These are phyloP conservation scores for Coelopa pilipes DNA, from an alignment of 2,888 invertebrate species.

Conservation along the genomic window DNA sequence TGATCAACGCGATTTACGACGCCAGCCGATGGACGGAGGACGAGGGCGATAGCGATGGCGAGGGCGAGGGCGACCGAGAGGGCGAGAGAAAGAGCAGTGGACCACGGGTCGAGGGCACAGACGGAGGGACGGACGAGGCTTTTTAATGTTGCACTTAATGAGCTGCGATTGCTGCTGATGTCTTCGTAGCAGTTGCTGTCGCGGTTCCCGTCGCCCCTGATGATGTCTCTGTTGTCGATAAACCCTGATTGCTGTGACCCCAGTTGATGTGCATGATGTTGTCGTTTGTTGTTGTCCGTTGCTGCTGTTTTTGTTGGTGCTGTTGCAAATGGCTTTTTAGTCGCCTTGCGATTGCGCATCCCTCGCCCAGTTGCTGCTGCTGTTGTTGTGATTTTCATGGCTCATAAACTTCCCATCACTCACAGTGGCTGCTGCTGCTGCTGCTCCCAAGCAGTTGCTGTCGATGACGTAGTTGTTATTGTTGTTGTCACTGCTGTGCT, in stretches of 20 bases:
- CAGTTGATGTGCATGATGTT: background rate
- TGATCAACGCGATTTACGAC: too few species aligned
- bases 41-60: too few species aligned
- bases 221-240: background rate
- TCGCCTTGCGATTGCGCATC: background rate
- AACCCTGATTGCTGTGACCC: too few species aligned
- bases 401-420: conserved; percentile 14
- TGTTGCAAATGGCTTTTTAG: conserved; percentile 4
- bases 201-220: background rate
- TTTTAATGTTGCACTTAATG: conserved; percentile 6
- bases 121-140: background rate
- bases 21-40: too few species aligned
- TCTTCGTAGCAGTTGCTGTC: background rate
- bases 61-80: too few species aligned
- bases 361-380: background rate
- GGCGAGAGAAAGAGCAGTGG: background rate
- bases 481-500: too few species aligned
- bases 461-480: too few species aligned
- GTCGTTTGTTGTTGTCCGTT: too few species aligned
- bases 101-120: background rate
- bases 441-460: too few species aligned
- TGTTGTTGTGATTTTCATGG: conserved; percentile 10
- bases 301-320: background rate
- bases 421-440: too few species aligned
- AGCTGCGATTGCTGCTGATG: background rate